Evolutionary conservation across 2,113 vertebrate species (phyloP).

Genomic region (Camarhynchus parvulus): DNA sequence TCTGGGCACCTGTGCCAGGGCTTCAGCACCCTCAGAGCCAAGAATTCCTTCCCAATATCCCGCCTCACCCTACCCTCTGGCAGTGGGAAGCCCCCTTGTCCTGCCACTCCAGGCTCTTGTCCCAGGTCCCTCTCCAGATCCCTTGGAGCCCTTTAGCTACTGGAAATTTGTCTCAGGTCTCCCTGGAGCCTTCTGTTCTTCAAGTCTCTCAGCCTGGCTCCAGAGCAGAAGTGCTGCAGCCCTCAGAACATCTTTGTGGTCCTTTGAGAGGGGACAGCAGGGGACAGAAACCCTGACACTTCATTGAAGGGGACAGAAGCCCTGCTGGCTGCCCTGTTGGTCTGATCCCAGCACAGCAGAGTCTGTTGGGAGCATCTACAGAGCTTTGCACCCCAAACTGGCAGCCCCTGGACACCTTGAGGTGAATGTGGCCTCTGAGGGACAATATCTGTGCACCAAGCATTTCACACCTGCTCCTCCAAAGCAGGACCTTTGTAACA

Average conservation of each 20-base stretch:
- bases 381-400: not conserved
- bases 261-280: not conserved
- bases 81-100: not conserved
- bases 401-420: not conserved
- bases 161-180: not conserved
- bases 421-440: not conserved
- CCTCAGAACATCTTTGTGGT: not conserved
- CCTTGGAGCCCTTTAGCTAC: not conserved
- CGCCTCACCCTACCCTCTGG: not conserved
- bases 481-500: not conserved
- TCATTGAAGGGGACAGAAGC: not conserved
- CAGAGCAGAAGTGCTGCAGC: not conserved
- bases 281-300: not conserved
- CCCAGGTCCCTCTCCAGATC: not conserved
- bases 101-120: not conserved
- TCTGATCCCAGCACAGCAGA: not conserved
- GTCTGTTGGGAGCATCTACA: not conserved
- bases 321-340: not conserved
- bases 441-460: not conserved
- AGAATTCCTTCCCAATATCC: not conserved
- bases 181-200: not conserved
- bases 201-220: not conserved
- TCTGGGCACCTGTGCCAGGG: not conserved
- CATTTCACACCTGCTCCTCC: not conserved
- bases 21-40: not conserved